phyloP scores from a whole-genome alignment of 2,113 vertebrate genomes.

The Girardinichthys multiradiatus region DNA sequence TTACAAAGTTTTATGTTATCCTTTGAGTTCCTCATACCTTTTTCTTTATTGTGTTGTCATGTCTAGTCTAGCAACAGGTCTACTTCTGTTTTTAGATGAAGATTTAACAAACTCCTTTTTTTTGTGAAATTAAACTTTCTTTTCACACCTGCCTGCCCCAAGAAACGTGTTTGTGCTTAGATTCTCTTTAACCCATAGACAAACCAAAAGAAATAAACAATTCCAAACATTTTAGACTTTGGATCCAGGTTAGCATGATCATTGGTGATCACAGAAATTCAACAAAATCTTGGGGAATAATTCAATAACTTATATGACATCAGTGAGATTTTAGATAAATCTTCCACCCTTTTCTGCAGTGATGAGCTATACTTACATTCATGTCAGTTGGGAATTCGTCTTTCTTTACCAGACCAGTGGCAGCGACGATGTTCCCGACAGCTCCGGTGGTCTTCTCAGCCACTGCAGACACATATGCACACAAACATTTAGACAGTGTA shows the following conservation, averaged over 20 bases:
- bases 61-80: not conserved
- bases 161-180: not conserved
- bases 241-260: not conserved
- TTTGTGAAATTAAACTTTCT: not conserved
- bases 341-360: not conserved
- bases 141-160: not conserved
- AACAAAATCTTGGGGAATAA: not conserved
- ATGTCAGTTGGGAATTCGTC: slow-evolving; percentile 94
- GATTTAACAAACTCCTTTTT: not conserved
- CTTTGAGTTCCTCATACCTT: too few species aligned
- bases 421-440: slow-evolving; percentile 92
- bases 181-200: too few species aligned
- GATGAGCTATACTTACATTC: slow-evolving; percentile 83
- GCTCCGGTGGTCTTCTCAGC: slow-evolving; percentile 97
- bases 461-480: slow-evolving; percentile 79
- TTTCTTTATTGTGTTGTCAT: too few species aligned
- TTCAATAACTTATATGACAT: not conserved
- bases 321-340: not conserved
- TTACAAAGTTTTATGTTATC: too few species aligned
- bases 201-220: too few species aligned
- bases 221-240: not conserved
- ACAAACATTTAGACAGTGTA: slow-evolving; percentile 23
- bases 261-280: not conserved
- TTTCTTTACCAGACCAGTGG: slow-evolving; percentile 94
- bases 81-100: not conserved